phyloP scores from a whole-genome alignment of 2,888 invertebrate species.

The Drosophila peninsularis region DNA sequence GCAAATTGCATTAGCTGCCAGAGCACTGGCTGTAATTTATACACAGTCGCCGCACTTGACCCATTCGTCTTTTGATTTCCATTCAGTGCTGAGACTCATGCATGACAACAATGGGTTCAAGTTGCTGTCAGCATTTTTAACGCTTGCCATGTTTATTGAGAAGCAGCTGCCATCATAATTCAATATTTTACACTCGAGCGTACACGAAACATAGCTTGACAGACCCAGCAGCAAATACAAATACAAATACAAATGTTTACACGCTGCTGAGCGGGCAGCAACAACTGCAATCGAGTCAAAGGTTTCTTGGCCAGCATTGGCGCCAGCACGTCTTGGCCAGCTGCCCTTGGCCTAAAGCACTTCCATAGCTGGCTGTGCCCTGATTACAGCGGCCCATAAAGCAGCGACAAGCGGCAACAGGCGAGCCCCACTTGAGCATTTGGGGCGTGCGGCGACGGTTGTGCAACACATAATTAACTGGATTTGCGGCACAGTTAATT shows the following conservation, averaged over 20 bases:
- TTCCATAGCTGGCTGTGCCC: constrained; percentile 3
- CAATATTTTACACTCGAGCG: constrained; percentile 79
- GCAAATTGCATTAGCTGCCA: constrained; percentile 73
- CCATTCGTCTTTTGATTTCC: constrained; percentile 30
- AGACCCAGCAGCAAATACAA: constrained; percentile 47
- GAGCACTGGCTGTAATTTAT: constrained; percentile 44
- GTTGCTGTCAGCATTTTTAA: constrained; percentile 76
- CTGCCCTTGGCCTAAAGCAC: constrained; percentile 1
- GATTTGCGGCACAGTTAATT: constrained; percentile 44
- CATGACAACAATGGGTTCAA: constrained; percentile 75
- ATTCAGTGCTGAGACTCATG: constrained; percentile 40
- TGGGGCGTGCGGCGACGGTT: constrained; percentile 13
- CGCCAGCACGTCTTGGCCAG: constrained; percentile 69
- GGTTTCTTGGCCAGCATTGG: constrained; percentile 31
- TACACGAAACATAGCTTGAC: constrained; percentile 76
- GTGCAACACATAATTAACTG: constrained; percentile 50
- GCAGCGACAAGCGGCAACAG: constrained; percentile 4
- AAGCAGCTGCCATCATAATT: constrained; percentile 79
- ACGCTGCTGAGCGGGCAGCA: constrained; percentile 60
- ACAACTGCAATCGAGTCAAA: constrained; percentile 24
- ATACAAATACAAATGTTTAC: constrained; percentile 74
- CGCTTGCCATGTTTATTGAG: constrained; percentile 73
- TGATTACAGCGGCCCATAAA: constrained; percentile 13
- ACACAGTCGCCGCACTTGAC: constrained; percentile 44
- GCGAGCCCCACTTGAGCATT: constrained; percentile 5